A percentile compares a stretch with the other conserved stretches of the same genome.
Conservation (phyloP, 2,113 vertebrate species). For the Neolamprologus sp. region DNA sequence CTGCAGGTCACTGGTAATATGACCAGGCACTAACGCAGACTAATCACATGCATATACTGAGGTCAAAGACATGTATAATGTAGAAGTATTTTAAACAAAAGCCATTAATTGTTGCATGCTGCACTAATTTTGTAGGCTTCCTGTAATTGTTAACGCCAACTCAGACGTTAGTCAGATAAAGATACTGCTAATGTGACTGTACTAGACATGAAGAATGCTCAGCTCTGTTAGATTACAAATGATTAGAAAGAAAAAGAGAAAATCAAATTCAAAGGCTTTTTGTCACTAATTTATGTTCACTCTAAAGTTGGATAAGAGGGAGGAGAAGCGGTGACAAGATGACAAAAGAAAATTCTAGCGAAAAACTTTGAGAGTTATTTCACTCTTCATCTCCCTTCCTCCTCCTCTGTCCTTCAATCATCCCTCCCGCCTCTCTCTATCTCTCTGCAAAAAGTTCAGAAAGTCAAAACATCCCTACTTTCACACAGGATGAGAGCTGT, state of each 20-base stretch:
- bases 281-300: conserved; percentile 19
- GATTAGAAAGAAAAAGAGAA: not conserved
- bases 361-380: conserved; percentile 19
- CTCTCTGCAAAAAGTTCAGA: conserved; percentile 40
- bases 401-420: conserved; percentile 14
- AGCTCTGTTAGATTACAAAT: not conserved
- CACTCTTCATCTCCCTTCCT: not conserved
- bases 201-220: not conserved
- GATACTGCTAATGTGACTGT: not conserved
- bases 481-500: conserved; percentile 33
- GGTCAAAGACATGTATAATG: not conserved
- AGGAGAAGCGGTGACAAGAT: conserved; percentile 30
- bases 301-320: conserved; percentile 16
- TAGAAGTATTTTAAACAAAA: not conserved
- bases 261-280: conserved; percentile 8
- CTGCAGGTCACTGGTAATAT: not conserved
- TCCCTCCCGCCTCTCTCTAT: not conserved
- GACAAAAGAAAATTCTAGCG: conserved; percentile 26
- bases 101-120: not conserved
- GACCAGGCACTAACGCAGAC: not conserved
- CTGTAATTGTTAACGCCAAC: not conserved
- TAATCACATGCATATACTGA: not conserved
- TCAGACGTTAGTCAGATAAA: not conserved
- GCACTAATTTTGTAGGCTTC: not conserved
- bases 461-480: conserved; percentile 58